These are phyloP conservation scores for Osmoderma eremita DNA, from an alignment of 2,888 invertebrate species.

Conservation along the genomic window DNA sequence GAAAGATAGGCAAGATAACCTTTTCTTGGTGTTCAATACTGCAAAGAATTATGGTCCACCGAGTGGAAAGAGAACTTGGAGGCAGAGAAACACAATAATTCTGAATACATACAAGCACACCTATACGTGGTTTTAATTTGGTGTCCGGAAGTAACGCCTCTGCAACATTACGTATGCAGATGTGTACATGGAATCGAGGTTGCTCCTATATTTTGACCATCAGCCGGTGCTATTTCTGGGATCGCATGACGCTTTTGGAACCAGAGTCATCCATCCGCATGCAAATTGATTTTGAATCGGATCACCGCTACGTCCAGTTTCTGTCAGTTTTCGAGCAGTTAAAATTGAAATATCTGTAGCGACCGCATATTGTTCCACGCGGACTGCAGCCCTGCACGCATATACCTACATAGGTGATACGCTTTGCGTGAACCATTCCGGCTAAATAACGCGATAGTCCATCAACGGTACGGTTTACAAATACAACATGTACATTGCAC, in stretches of 20 bases:
- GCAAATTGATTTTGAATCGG: slow-evolving; percentile 29
- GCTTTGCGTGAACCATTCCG: slow-evolving; percentile 1
- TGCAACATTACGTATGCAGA: neutral
- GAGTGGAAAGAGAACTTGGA: no score
- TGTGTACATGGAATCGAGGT: neutral
- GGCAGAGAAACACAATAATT: no score
- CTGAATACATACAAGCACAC: no score
- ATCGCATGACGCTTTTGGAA: slow-evolving; percentile 15
- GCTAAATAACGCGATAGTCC: slow-evolving; percentile 19
- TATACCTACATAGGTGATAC: neutral
- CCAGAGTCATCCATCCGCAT: slow-evolving; percentile 9
- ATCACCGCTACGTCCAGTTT: slow-evolving; percentile 29
- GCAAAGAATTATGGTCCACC: no score
- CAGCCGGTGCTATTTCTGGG: neutral
- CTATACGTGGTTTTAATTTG: no score
- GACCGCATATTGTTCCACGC: neutral
- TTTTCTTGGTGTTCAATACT: no score
- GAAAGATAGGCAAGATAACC: no score
- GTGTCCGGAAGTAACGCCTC: no score
- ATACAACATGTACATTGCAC: neutral
- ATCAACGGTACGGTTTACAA: slow-evolving; percentile 14
- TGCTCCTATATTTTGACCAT: neutral
- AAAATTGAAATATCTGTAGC: slow-evolving; percentile 30
- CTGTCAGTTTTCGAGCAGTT: slow-evolving; percentile 33
- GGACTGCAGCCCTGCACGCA: neutral